Evolutionary conservation across 2,113 vertebrate genomes (phyloP).

Genomic region (Dasypus novemcinctus): DNA sequence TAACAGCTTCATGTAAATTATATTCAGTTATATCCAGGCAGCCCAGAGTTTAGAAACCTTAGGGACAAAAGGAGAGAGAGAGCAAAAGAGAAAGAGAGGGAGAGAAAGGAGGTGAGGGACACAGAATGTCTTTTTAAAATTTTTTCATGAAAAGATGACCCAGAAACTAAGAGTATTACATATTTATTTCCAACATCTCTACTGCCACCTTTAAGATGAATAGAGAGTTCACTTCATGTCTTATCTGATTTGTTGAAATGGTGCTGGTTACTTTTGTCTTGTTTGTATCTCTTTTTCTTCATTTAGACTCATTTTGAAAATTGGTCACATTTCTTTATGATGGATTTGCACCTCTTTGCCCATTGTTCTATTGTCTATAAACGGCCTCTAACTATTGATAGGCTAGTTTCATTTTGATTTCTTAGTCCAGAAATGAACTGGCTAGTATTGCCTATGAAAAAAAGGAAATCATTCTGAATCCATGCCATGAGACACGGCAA

Average conservation of each 20-base stretch:
- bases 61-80: not conserved
- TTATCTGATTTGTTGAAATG: not conserved
- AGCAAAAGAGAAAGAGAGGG: not conserved
- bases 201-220: not conserved
- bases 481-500: not conserved
- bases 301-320: constrained; percentile 15
- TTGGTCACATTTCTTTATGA: constrained; percentile 19
- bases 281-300: not conserved
- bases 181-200: not conserved
- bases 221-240: not conserved
- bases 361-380: not conserved
- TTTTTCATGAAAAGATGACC: not conserved
- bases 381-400: not conserved
- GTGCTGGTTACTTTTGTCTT: constrained; percentile 29
- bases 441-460: not conserved
- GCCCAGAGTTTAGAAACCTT: constrained; percentile 1
- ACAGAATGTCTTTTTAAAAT: not conserved
- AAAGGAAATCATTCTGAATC: not conserved
- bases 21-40: not conserved
- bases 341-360: not conserved
- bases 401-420: constrained; percentile 6
- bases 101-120: not conserved
- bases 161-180: not conserved
- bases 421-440: constrained; percentile 2
- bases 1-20: constrained; percentile 44